Conservation (phyloP, 2,797 vertebrate species). For the Enteromius paludinosus region DNA sequence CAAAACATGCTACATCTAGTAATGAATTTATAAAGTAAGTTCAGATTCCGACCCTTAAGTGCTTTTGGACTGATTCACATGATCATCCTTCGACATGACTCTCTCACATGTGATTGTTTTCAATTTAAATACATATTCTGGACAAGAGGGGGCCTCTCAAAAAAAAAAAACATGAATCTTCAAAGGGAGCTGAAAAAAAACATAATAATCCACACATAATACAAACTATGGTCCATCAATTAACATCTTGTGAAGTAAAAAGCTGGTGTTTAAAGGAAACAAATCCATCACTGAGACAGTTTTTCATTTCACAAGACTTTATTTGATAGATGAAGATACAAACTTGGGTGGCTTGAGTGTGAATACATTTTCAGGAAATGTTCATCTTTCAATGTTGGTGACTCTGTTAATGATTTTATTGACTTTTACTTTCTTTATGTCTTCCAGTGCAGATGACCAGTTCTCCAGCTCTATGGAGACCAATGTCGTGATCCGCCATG, state of each 20-base stretch:
- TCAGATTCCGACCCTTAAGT: not conserved
- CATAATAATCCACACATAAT: not conserved
- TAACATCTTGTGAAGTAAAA: not conserved
- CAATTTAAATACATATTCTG: not conserved
- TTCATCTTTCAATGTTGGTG: not conserved
- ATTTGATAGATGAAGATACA: not conserved
- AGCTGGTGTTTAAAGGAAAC: not conserved
- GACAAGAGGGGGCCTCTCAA: too few species aligned
- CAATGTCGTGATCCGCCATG: slow-evolving; percentile 85
- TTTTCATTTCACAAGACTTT: not conserved
- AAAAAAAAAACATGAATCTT: too few species aligned
- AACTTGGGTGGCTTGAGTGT: not conserved
- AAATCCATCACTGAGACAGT: not conserved
- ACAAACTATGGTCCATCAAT: not conserved
- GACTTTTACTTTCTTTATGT: not conserved
- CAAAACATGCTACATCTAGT: not conserved
- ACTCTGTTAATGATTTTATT: not conserved
- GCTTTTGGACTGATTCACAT: not conserved
- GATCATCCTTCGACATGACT: not conserved
- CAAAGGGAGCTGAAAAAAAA: too few species aligned
- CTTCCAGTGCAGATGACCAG: slow-evolving; percentile 81
- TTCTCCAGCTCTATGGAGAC: slow-evolving; percentile 87
- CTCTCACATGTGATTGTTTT: not conserved
- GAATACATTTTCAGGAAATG: not conserved
- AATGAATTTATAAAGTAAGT: not conserved